Evolutionary conservation across 2,797 vertebrate genomes (phyloP).

Genomic region (Nyctibius grandis): DNA sequence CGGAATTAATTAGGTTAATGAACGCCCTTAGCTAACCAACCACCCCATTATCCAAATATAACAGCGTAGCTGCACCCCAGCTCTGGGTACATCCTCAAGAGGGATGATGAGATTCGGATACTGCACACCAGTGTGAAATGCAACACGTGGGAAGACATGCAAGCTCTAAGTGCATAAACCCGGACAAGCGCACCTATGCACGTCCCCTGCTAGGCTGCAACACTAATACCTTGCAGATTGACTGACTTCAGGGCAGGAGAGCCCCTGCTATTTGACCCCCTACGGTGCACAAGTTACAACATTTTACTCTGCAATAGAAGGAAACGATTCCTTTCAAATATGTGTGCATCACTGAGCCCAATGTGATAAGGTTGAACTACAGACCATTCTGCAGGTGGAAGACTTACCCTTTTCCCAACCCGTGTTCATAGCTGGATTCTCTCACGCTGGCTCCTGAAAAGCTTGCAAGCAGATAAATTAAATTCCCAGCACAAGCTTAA

Average conservation of each 20-base stretch:
- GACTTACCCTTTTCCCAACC: not conserved
- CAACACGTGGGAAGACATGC: not conserved
- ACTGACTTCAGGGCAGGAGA: not conserved
- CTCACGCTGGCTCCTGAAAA: not conserved
- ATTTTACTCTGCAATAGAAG: not conserved
- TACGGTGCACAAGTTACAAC: not conserved
- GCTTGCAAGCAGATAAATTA: not conserved
- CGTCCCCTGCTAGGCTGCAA: not conserved
- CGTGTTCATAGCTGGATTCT: not conserved
- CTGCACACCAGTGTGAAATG: not conserved
- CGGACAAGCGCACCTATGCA: not conserved
- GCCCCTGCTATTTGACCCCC: not conserved
- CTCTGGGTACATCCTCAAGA: not conserved
- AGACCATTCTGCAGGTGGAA: not conserved
- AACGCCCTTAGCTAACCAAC: not conserved
- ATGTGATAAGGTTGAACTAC: not conserved
- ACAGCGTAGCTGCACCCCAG: not conserved
- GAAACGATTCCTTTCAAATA: not conserved
- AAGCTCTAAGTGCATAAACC: not conserved
- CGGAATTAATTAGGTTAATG: constrained; percentile 1
- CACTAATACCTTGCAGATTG: not conserved
- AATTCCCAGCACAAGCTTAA: not conserved
- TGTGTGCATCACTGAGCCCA: not conserved
- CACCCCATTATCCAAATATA: not conserved
- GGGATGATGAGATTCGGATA: not conserved